Conservation (phyloP, 2,113 vertebrate species). For the Cynocephalus volans region DNA sequence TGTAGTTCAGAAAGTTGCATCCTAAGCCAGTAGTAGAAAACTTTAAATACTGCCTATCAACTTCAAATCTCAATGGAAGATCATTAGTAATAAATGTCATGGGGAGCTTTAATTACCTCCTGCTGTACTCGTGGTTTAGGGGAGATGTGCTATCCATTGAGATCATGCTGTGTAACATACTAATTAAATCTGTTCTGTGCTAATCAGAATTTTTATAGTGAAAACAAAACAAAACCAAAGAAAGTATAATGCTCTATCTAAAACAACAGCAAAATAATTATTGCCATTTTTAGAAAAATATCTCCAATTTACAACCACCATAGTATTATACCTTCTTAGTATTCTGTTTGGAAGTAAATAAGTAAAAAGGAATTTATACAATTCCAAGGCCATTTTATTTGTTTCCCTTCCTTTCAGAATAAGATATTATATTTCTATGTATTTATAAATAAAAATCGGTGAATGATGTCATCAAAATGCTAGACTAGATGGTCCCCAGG, state of each 20-base stretch:
- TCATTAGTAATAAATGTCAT: constrained; percentile 84
- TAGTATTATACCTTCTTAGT: constrained; percentile 59
- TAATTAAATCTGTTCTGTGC: constrained; percentile 85
- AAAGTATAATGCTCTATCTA: constrained; percentile 66
- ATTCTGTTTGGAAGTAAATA: constrained; percentile 61
- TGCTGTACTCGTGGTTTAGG: constrained; percentile 75
- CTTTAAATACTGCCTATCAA: constrained; percentile 83
- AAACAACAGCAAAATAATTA: constrained; percentile 55
- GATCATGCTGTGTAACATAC: constrained; percentile 80
- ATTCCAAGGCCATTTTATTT: background rate
- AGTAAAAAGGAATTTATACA: background rate
- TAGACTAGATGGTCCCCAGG: too few relatives aligned
- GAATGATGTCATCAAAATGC: too few relatives aligned
- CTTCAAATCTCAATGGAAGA: constrained; percentile 83
- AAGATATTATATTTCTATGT: background rate
- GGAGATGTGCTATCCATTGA: constrained; percentile 74
- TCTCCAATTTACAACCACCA: background rate
- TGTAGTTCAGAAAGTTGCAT: constrained; percentile 64
- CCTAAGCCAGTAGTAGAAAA: constrained; percentile 76
- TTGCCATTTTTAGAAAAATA: constrained; percentile 69
- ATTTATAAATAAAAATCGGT: background rate
- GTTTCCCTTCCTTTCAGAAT: background rate
- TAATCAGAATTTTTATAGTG: constrained; percentile 42
- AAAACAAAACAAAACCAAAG: constrained; percentile 59
- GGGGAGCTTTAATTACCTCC: constrained; percentile 84